A percentile compares a stretch with the other conserved stretches of the same genome.
Conservation (phyloP, 1,140 invertebrate species). For the Zaprionus tsacasi region DNA sequence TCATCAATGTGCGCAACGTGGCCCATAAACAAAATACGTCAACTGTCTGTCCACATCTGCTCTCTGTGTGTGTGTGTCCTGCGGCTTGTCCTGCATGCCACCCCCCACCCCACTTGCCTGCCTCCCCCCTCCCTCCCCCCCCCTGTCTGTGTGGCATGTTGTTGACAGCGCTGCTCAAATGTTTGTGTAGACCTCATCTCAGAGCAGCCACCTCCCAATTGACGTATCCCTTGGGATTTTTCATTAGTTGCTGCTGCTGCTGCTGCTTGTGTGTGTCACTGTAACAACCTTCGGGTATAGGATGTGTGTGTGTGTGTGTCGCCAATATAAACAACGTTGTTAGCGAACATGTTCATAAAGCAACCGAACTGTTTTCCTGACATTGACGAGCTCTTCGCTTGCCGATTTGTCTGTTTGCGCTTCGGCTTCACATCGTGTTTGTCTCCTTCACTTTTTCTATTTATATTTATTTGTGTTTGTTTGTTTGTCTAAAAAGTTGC, state of each 20-base stretch:
- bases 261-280: slow-evolving; percentile 7
- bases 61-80: slow-evolving; percentile 29
- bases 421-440: slow-evolving; percentile 8
- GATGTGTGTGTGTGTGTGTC: too few species aligned
- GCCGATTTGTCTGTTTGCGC: slow-evolving; percentile 37
- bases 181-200: slow-evolving; percentile 59
- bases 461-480: background rate
- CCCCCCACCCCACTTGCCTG: background rate
- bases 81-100: slow-evolving; percentile 26
- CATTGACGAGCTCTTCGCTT: slow-evolving; percentile 42
- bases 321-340: slow-evolving; percentile 63
- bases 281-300: slow-evolving; percentile 15
- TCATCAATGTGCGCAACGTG: slow-evolving; percentile 71
- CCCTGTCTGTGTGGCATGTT: slow-evolving; percentile 60
- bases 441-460: background rate
- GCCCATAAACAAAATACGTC: slow-evolving; percentile 78
- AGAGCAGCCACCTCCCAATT: slow-evolving; percentile 29
- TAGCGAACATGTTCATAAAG: slow-evolving; percentile 58
- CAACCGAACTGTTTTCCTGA: slow-evolving; percentile 41
- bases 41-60: slow-evolving; percentile 46
- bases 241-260: slow-evolving; percentile 54
- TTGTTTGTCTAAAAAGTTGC: slow-evolving; percentile 20
- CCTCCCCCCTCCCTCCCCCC: too few species aligned
- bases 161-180: slow-evolving; percentile 71
- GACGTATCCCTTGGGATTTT: slow-evolving; percentile 53